Percentiles rank a stretch among this genome's conserved stretches.
phyloP scores from a whole-genome alignment of 1,140 invertebrate species.

The Sycobia sp. region DNA sequence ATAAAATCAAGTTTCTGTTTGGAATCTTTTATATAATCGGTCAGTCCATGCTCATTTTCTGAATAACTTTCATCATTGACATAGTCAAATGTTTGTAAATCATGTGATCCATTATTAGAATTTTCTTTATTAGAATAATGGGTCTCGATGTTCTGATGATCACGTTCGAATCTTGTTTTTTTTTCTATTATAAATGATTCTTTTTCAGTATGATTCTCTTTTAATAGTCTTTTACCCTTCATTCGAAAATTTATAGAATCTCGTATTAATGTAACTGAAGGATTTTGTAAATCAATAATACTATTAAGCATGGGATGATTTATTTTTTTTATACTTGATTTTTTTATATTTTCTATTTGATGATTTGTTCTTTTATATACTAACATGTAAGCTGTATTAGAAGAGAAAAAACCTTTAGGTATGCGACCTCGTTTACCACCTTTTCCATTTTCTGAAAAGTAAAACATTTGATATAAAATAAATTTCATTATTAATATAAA shows the following conservation, averaged over 20 bases:
- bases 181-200: slow-evolving; percentile 14
- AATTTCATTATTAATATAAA: slow-evolving; percentile 13
- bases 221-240: slow-evolving; percentile 13
- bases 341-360: slow-evolving; percentile 11
- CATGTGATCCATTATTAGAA: slow-evolving; percentile 14
- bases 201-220: slow-evolving; percentile 1
- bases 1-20: slow-evolving; percentile 33
- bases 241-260: not conserved
- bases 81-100: slow-evolving; percentile 1
- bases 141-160: not conserved
- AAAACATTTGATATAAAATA: slow-evolving; percentile 24
- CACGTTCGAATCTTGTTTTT: slow-evolving; percentile 16
- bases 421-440: slow-evolving; percentile 54
- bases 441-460: slow-evolving; percentile 53
- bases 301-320: not conserved
- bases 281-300: slow-evolving; percentile 22
- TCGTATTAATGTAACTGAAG: slow-evolving; percentile 20
- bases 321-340: slow-evolving; percentile 3
- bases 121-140: slow-evolving; percentile 20
- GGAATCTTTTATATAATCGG: not conserved
- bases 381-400: slow-evolving; percentile 71
- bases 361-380: slow-evolving; percentile 62
- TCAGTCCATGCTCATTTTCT: not conserved
- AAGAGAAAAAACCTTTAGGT: slow-evolving; percentile 61
- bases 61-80: slow-evolving; percentile 1